These are phyloP conservation scores for Dryobota labecula DNA, from an alignment of 2,888 invertebrate genomes.

Conservation along the genomic window DNA sequence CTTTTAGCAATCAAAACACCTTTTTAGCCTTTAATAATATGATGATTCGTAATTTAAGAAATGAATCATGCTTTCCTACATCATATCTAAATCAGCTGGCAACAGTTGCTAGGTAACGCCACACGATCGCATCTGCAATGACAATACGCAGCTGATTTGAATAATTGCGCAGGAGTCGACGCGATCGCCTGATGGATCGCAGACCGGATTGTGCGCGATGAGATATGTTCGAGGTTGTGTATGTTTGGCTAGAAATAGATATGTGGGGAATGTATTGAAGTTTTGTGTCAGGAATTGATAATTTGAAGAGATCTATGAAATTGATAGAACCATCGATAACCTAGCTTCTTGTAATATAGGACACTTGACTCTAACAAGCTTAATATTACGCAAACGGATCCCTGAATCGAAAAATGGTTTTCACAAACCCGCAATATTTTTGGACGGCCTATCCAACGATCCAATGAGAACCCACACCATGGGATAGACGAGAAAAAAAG, in stretches of 20 bases:
- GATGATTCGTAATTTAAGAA: too few species aligned
- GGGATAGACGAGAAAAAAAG: too few species aligned
- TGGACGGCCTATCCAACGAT: too few species aligned
- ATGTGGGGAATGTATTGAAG: background rate
- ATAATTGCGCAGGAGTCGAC: constrained; percentile 76
- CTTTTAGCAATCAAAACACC: too few species aligned
- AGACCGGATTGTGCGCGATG: constrained; percentile 48
- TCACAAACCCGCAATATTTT: too few species aligned
- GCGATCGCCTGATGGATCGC: constrained; percentile 67
- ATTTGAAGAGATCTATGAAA: background rate
- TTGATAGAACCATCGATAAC: background rate
- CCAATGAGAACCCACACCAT: too few species aligned
- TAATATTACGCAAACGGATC: too few species aligned
- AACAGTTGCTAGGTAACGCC: constrained; percentile 50
- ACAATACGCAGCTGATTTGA: constrained; percentile 79
- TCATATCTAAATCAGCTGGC: constrained; percentile 34
- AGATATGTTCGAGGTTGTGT: constrained; percentile 44
- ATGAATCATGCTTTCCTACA: too few species aligned
- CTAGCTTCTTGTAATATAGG: background rate
- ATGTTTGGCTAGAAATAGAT: constrained; percentile 11
- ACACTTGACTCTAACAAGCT: too few species aligned
- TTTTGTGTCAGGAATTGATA: background rate
- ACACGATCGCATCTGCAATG: constrained; percentile 67
- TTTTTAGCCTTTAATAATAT: too few species aligned
- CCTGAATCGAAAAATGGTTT: too few species aligned